Conservation (phyloP, 2,888 invertebrate species). For the Troilus luridus region DNA sequence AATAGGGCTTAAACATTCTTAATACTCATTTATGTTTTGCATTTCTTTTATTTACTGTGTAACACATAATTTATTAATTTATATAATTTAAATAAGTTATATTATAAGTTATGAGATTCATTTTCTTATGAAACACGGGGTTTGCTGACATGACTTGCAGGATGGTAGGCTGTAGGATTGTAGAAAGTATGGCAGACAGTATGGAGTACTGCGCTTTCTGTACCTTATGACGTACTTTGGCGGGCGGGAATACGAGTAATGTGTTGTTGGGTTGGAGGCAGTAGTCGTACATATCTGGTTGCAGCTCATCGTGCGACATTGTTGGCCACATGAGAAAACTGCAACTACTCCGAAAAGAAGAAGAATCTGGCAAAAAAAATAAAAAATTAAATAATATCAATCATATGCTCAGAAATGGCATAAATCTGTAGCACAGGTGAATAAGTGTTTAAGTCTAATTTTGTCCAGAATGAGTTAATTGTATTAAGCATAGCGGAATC, state of each 20-base stretch:
- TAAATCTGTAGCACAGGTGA: too few relatives aligned
- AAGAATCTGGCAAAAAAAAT: not conserved
- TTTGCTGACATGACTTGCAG: not conserved
- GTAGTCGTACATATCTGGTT: not conserved
- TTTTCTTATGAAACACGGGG: not conserved
- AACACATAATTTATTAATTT: not conserved
- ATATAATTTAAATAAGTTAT: constrained; percentile 7
- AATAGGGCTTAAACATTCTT: not conserved
- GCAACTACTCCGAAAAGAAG: not conserved
- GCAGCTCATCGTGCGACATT: not conserved
- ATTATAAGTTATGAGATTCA: not conserved
- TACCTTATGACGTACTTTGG: not conserved
- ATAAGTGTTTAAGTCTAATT: too few relatives aligned
- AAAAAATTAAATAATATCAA: not conserved
- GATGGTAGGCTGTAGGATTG: not conserved
- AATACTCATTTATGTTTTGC: not conserved
- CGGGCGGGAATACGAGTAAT: not conserved
- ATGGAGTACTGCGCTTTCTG: not conserved
- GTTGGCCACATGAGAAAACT: not conserved
- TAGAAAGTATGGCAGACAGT: not conserved
- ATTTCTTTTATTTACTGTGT: not conserved
- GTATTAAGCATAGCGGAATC: too few relatives aligned
- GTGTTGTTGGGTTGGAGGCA: not conserved
- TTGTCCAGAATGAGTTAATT: too few relatives aligned
- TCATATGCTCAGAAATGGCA: too few relatives aligned